Base-by-base conservation (phyloP, 2,888 invertebrate species). In the Caenorhabditis becei region DNA sequence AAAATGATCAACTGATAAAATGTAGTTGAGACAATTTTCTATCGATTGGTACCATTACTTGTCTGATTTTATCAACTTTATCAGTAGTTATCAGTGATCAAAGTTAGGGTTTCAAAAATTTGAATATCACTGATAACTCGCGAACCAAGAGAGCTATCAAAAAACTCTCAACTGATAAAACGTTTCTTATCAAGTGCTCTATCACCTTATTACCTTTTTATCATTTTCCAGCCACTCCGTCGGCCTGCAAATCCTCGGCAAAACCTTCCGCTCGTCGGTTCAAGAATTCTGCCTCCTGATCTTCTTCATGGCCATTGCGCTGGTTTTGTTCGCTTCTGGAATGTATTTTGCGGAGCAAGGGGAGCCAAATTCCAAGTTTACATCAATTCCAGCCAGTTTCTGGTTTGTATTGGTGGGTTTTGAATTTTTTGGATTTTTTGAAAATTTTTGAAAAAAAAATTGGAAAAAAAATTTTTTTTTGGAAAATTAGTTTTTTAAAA, bases 241-340 rank as follows among this genome's bases (percentile, higher is more conserved):
- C 14, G 93, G 93, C 20, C 91, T 93, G 26, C 93, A 93, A 88
- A 92, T 93, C 32, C 90, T 93, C 35, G 91, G 92, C 58, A 91
- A 93, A 74, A 93, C 93, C 11, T 93, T 93, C 90, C 89, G 91
- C 82, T 92, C 93, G n/a, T 92, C 92, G 70, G 85, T 92, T 2
- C 92, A 92, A 85, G 92, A 92, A 35, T 90, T 92, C 67, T 90
- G 91, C 44, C 88, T 92, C 49, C 92, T 93, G 80, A 91, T 92
- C 16, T 92, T 93, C n/a, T 92, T 92, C 75, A 91, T 93, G 83
- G 90, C 91, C 49, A 92, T 93, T 59, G 92, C 92, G 66, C 89
- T 92, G 56, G 85, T 86, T 14, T 74, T 83, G 0, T 85, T 85
- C 54, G 77, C 85, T 0, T 85, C 85, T 11, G 80, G 82, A 35